A percentile compares a stretch with the other conserved stretches of the same genome.
Conservation (phyloP, 92 coral and sea anemone genomes). For the Meandrina meandrites region DNA sequence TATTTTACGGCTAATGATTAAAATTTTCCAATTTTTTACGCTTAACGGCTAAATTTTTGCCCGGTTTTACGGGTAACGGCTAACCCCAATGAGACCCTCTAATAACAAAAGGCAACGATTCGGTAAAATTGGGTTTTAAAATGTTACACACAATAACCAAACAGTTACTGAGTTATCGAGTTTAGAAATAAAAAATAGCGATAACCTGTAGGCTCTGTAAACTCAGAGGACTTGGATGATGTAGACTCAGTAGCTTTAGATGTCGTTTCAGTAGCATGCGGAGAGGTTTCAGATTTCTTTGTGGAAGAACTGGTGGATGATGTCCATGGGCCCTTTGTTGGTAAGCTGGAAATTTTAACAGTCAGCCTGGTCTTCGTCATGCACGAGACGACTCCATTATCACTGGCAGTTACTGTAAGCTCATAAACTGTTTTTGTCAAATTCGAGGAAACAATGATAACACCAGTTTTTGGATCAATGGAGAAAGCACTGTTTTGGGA, state of each 20-base stretch:
- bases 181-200: too few relatives aligned
- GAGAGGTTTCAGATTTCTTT: not conserved
- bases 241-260: too few relatives aligned
- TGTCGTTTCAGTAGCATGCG: not conserved
- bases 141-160: too few relatives aligned
- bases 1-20: too few relatives aligned
- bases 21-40: too few relatives aligned
- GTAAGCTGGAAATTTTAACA: not conserved
- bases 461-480: conserved; percentile 54
- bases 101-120: too few relatives aligned
- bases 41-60: too few relatives aligned
- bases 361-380: conserved; percentile 23
- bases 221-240: not conserved
- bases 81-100: too few relatives aligned
- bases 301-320: not conserved
- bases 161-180: too few relatives aligned
- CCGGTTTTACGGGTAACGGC: too few relatives aligned
- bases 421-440: conserved; percentile 26
- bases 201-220: not conserved
- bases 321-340: not conserved
- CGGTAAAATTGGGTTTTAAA: too few relatives aligned
- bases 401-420: conserved; percentile 55
- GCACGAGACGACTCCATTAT: conserved; percentile 55
- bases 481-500: conserved; percentile 27
- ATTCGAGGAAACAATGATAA: conserved; percentile 7